Conservation (phyloP, 2,797 vertebrate species). For the Todus mexicanus region DNA sequence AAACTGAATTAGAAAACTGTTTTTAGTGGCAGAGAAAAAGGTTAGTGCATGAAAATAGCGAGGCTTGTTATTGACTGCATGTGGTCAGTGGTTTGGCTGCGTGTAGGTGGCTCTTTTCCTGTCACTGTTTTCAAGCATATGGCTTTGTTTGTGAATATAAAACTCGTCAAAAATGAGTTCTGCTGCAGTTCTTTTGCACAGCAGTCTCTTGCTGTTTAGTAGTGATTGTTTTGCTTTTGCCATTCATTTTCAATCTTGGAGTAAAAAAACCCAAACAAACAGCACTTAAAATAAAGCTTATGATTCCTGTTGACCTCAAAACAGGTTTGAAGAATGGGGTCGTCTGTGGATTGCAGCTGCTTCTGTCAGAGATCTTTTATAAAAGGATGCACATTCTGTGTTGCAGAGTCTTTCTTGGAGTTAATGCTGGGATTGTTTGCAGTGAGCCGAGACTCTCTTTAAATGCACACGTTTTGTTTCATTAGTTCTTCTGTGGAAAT, state of each 20-base stretch:
- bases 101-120: conserved; percentile 72
- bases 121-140: conserved; percentile 63
- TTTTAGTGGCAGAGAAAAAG: conserved; percentile 70
- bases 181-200: conserved; percentile 27
- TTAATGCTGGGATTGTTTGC: not conserved
- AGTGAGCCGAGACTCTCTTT: not conserved
- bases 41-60: conserved; percentile 72
- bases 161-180: conserved; percentile 34
- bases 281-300: not conserved
- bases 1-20: conserved; percentile 64
- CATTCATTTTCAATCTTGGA: not conserved
- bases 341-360: conserved; percentile 10
- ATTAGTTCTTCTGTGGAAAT: not conserved
- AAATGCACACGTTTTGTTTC: not conserved
- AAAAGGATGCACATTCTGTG: not conserved
- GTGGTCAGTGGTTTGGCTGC: conserved; percentile 68
- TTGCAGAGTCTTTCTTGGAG: not conserved
- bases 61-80: conserved; percentile 67
- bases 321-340: not conserved
- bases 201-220: conserved; percentile 15
- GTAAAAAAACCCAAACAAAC: not conserved
- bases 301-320: conserved; percentile 33
- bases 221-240: not conserved
- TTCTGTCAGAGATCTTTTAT: not conserved
- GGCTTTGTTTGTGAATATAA: conserved; percentile 53